A percentile compares a stretch with the other conserved stretches of the same genome.
Evolutionary conservation across 2,797 vertebrate genomes (phyloP).

Genomic region (Rhabdophis nuchalis): DNA sequence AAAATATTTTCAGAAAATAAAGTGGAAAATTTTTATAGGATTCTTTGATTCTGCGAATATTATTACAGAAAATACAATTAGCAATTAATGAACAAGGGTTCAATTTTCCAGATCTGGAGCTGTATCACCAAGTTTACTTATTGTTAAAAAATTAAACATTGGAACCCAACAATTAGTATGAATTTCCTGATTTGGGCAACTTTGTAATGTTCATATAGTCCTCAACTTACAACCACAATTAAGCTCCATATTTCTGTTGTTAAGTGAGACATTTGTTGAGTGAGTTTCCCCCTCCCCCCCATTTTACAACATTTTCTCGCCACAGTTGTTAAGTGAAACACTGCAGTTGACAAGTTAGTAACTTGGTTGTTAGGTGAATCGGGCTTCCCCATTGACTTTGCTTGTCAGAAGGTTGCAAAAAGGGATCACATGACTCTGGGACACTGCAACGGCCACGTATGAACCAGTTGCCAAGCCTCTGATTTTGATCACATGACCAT

Average conservation of each 20-base stretch:
- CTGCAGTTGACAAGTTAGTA: too few species aligned
- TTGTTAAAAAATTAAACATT: neutral
- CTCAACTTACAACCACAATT: neutral
- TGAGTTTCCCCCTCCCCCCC: neutral
- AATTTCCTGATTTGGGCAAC: neutral
- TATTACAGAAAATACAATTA: neutral
- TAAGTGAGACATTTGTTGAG: neutral
- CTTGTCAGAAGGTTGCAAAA: too few species aligned
- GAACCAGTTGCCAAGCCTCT: neutral
- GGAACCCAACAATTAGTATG: neutral
- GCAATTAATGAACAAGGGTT: neutral
- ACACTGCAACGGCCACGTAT: neutral
- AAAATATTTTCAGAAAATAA: neutral
- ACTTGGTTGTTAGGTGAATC: neutral
- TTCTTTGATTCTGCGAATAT: neutral
- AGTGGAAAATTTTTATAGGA: neutral
- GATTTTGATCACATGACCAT: neutral
- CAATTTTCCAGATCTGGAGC: neutral
- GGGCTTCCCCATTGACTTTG: too few species aligned
- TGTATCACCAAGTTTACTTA: neutral
- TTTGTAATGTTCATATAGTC: neutral
- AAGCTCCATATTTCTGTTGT: neutral
- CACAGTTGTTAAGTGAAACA: neutral
- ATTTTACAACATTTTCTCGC: neutral
- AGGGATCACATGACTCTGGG: too few species aligned